phyloP scores from a whole-genome alignment of 2,797 vertebrate genomes.

The Pygocentrus nattereri region DNA sequence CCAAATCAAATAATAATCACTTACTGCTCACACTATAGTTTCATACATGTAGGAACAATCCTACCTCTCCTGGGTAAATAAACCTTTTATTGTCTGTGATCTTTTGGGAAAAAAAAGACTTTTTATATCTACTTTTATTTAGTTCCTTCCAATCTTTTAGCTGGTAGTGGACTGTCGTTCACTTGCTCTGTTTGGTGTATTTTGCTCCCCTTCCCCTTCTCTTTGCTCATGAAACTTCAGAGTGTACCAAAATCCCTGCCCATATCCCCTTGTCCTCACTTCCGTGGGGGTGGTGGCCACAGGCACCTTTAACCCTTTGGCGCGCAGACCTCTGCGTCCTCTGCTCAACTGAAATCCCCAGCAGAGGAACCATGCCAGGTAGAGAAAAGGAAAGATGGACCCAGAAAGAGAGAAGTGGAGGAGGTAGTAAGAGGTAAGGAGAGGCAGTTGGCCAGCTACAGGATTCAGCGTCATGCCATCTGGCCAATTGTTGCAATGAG shows the following conservation, averaged over 20 bases:
- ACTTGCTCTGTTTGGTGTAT: constrained; percentile 17
- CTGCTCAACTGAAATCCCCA: constrained; percentile 61
- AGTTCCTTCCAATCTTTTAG: not conserved
- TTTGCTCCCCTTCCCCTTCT: constrained; percentile 37
- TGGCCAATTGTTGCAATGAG: not conserved
- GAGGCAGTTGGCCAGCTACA: not conserved
- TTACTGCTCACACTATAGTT: not conserved
- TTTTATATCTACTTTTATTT: too few relatives aligned
- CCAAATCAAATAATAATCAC: not conserved
- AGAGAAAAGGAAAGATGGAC: not conserved
- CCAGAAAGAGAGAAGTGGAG: not conserved
- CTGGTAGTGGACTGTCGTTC: not conserved
- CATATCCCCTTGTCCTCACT: constrained; percentile 35
- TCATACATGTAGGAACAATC: too few relatives aligned
- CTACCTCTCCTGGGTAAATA: too few relatives aligned
- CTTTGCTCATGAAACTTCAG: constrained; percentile 9
- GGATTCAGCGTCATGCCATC: not conserved
- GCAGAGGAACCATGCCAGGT: not conserved
- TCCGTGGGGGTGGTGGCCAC: constrained; percentile 77
- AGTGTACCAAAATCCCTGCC: not conserved
- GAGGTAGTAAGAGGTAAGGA: not conserved
- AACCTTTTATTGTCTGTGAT: too few relatives aligned
- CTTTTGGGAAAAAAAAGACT: too few relatives aligned
- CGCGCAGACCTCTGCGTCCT: constrained; percentile 79
- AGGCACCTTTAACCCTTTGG: constrained; percentile 83